phyloP scores from a whole-genome alignment of 2,888 invertebrate genomes.

The Leptinotarsa juncta region DNA sequence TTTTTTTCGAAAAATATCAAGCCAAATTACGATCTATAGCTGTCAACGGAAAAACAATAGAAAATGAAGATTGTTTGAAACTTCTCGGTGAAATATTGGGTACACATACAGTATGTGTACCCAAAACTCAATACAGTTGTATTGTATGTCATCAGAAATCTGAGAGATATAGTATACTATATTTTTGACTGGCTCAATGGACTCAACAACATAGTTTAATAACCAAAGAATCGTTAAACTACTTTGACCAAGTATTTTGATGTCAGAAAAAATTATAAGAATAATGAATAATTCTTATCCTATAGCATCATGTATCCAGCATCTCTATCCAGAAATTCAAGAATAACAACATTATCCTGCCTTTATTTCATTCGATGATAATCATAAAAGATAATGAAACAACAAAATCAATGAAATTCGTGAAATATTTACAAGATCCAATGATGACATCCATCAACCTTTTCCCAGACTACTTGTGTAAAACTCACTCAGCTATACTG shows the following conservation, averaged over 20 bases:
- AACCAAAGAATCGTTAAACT: no score
- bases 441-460: no score
- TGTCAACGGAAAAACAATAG: no score
- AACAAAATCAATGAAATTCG: no score
- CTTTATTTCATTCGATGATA: not conserved
- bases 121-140: not conserved
- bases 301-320: not conserved
- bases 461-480: no score
- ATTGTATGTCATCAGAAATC: not conserved
- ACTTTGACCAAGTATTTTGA: not conserved
- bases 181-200: not conserved
- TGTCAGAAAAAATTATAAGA: not conserved
- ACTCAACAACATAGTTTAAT: not conserved
- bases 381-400: no score
- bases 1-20: no score
- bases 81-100: not conserved
- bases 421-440: no score
- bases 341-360: slow-evolving; percentile 4
- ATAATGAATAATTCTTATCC: not conserved
- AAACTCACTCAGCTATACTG: no score
- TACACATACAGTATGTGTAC: not conserved
- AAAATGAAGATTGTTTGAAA: not conserved
- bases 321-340: not conserved
- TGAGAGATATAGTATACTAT: not conserved
- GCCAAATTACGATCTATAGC: no score